These are phyloP conservation scores for Oscheius sp. DNA, from an alignment of 2,888 invertebrate genomes.

Conservation along the genomic window DNA sequence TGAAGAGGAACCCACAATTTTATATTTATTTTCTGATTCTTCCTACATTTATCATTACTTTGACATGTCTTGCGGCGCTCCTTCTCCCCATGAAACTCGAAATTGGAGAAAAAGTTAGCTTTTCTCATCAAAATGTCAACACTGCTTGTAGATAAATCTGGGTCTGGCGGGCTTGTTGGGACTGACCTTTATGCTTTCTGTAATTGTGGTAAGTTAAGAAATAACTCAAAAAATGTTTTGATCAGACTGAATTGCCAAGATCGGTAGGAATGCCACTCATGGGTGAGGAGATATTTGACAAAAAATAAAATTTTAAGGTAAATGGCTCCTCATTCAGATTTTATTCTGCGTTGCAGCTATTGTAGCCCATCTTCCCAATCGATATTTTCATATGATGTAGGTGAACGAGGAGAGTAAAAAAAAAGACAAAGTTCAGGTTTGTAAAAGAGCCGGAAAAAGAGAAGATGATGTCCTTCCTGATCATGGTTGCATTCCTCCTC, in stretches of 20 bases:
- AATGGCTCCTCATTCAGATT: neutral
- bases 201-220: neutral
- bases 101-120: neutral
- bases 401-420: neutral
- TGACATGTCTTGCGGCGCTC: neutral
- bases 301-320: too few species aligned
- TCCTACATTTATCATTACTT: conserved; percentile 4
- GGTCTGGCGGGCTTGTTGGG: neutral
- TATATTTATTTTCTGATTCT: conserved; percentile 8
- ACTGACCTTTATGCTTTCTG: neutral
- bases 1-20: conserved; percentile 10
- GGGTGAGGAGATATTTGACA: neutral
- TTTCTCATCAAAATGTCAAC: neutral
- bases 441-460: neutral
- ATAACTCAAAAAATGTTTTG: neutral
- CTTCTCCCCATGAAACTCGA: conserved; percentile 6
- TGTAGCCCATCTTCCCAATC: neutral
- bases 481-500: neutral
- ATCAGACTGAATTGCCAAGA: neutral
- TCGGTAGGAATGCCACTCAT: neutral
- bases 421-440: neutral
- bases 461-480: neutral
- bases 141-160: neutral
- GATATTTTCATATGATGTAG: neutral
- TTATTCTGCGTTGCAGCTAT: neutral